Percentiles rank a stretch among this genome's conserved stretches.
These are phyloP conservation scores for Pyrgus malvae DNA, from an alignment of 2,888 invertebrate genomes.

Conservation along the genomic window DNA sequence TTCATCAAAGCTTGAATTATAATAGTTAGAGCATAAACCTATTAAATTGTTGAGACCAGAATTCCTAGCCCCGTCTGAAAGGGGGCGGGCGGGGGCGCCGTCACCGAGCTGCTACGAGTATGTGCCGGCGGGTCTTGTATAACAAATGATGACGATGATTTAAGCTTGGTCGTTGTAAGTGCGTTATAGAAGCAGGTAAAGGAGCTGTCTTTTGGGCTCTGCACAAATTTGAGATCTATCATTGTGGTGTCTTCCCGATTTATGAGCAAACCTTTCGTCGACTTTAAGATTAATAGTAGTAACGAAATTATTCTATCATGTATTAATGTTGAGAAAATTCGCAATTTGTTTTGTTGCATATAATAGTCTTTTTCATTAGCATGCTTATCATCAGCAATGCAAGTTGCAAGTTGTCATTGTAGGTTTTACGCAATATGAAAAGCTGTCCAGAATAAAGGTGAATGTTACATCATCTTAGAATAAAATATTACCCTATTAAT, in stretches of 20 bases:
- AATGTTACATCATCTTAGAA: no score
- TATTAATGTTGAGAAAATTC: no score
- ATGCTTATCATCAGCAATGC: no score
- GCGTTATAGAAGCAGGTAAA: conserved; percentile 79
- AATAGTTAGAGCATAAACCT: conserved; percentile 7
- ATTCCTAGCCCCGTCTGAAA: conserved; percentile 44
- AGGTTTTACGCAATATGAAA: no score
- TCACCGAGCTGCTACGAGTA: conserved; percentile 74
- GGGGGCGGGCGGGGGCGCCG: conserved; percentile 44
- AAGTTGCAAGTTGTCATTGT: no score
- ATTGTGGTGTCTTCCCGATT: conserved; percentile 66
- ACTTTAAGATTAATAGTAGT: no score
- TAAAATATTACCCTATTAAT: no score
- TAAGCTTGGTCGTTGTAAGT: conserved; percentile 81
- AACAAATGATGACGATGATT: conserved; percentile 83
- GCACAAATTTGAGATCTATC: conserved; percentile 77
- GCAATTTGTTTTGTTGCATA: no score
- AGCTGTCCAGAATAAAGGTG: no score
- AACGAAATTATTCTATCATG: no score
- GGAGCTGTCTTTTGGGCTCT: conserved; percentile 75
- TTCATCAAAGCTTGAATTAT: conserved; percentile 12
- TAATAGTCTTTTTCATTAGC: no score
- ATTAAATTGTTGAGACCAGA: conserved; percentile 8
- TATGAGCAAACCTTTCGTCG: no score
- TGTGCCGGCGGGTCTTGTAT: conserved; percentile 82